Evolutionary conservation across 2,113 vertebrate genomes (phyloP).

Genomic region (Psilopsiagon aurifrons): DNA sequence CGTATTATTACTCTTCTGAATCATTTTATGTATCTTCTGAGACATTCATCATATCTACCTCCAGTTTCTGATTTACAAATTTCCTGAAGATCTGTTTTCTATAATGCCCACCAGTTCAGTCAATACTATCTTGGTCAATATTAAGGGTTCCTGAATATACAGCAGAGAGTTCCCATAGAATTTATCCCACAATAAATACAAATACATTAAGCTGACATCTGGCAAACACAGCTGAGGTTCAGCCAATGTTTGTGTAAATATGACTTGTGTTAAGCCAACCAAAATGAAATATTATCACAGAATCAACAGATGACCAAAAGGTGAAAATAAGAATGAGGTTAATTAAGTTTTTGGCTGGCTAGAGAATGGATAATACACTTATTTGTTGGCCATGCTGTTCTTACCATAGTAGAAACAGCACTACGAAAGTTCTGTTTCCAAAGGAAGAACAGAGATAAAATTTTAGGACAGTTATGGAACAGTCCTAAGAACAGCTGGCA

Average conservation of each 20-base stretch:
- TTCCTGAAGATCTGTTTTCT: neutral
- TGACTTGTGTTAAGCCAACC: neutral
- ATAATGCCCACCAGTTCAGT: neutral
- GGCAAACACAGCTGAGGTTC: neutral
- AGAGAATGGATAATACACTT: neutral
- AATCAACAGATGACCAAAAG: neutral
- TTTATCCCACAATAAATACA: neutral
- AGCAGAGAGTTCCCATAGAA: neutral
- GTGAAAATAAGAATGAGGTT: neutral
- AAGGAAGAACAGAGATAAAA: neutral
- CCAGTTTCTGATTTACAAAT: neutral
- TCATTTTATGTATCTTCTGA: neutral
- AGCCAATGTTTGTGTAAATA: neutral
- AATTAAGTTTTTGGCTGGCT: neutral
- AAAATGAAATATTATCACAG: neutral
- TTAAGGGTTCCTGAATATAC: neutral
- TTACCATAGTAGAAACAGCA: neutral
- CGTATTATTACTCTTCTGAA: neutral
- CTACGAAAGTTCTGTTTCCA: neutral
- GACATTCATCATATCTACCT: accelerated
- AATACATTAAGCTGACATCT: neutral
- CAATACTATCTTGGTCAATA: neutral
- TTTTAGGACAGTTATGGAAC: neutral
- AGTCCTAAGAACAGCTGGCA: neutral
- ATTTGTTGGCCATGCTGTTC: neutral